Conservation (phyloP, 2,113 vertebrate species). For the Pithys albifrons region DNA sequence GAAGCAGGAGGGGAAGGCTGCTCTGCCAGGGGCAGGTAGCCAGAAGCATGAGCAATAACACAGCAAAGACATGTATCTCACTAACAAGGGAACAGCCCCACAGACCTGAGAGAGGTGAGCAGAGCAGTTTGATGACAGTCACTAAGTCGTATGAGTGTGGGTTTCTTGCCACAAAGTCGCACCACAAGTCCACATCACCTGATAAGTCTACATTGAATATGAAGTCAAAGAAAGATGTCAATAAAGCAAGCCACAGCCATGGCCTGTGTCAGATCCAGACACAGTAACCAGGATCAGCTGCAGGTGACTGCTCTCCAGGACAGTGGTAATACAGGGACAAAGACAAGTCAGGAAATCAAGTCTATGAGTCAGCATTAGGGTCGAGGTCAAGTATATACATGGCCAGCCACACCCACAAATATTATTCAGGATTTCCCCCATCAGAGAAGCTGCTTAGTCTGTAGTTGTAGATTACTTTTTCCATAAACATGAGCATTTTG, state of each 20-base stretch:
- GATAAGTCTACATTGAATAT: not conserved
- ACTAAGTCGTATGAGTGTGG: too few relatives aligned
- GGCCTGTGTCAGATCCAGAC: not conserved
- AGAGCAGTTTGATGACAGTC: not conserved
- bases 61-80: not conserved
- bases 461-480: not conserved
- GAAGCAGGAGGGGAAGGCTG: not conserved
- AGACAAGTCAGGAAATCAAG: not conserved
- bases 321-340: not conserved
- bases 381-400: not conserved
- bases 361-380: not conserved
- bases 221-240: not conserved
- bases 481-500: not conserved
- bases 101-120: not conserved
- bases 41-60: not conserved
- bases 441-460: not conserved
- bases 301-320: not conserved
- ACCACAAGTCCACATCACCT: not conserved
- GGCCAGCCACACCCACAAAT: not conserved
- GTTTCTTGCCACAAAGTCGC: not conserved
- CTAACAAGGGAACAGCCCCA: not conserved
- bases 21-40: not conserved
- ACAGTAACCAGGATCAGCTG: not conserved
- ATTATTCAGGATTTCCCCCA: not conserved
- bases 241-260: not conserved